Conservation (phyloP, 2,888 invertebrate species). For the Torymus texanus region DNA sequence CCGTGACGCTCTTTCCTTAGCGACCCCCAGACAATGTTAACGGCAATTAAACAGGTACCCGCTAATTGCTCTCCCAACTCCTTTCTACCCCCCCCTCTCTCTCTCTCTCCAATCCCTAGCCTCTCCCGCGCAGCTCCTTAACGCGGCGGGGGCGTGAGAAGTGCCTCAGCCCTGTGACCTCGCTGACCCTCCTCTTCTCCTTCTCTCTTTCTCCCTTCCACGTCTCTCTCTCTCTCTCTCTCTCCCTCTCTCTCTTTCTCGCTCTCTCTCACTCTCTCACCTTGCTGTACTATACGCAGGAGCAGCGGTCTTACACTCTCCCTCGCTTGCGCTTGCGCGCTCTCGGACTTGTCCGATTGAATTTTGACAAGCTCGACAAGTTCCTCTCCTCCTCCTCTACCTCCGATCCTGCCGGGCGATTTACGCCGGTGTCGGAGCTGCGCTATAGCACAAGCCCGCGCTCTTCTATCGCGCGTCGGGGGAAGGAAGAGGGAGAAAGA, state of each 20-base stretch:
- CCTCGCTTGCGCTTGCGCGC: slow-evolving; percentile 52
- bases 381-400: slow-evolving; percentile 65
- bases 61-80: slow-evolving; percentile 67
- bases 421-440: slow-evolving; percentile 58
- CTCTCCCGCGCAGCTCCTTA: slow-evolving; percentile 68
- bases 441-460: slow-evolving; percentile 9
- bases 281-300: slow-evolving; percentile 9
- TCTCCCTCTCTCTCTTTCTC: slow-evolving; percentile 53
- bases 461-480: background rate
- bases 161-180: slow-evolving; percentile 71
- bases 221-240: slow-evolving; percentile 23
- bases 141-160: slow-evolving; percentile 74
- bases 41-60: slow-evolving; percentile 73
- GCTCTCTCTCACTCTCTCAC: slow-evolving; percentile 46
- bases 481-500: slow-evolving; percentile 35
- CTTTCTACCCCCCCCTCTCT: no score
- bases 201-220: background rate
- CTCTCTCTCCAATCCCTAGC: no score
- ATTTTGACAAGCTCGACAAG: slow-evolving; percentile 72
- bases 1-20: no score
- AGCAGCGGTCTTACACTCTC: background rate
- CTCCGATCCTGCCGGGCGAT: slow-evolving; percentile 66
- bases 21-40: slow-evolving; percentile 54
- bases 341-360: slow-evolving; percentile 69
- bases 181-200: slow-evolving; percentile 61